phyloP scores from a whole-genome alignment of 2,797 vertebrate genomes.

The Rallus crepitans region DNA sequence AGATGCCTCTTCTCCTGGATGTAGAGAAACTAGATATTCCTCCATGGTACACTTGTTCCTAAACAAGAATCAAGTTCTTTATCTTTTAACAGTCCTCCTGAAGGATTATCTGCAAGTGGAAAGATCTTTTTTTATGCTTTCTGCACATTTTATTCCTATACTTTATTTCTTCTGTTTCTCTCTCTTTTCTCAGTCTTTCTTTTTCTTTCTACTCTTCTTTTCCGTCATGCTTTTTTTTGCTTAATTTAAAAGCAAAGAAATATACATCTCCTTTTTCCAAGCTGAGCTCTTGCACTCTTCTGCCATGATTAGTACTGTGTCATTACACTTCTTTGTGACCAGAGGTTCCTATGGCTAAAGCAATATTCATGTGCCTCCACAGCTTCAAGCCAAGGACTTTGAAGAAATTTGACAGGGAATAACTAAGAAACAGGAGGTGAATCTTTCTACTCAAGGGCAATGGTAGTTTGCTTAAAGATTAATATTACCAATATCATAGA shows the following conservation, averaged over 20 bases:
- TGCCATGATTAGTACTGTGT: not conserved
- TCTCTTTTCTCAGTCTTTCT: not conserved
- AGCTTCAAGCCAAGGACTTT: constrained; percentile 35
- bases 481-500: not conserved
- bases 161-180: not conserved
- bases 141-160: not conserved
- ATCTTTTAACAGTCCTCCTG: not conserved
- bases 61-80: not conserved
- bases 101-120: not conserved
- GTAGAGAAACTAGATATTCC: not conserved
- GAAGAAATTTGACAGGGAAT: not conserved
- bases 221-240: not conserved
- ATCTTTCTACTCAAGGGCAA: not conserved
- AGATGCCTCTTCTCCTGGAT: not conserved
- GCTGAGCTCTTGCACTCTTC: not conserved
- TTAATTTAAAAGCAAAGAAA: constrained; percentile 6
- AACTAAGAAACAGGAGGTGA: not conserved
- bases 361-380: not conserved
- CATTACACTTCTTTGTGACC: not conserved
- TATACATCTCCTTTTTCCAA: not conserved
- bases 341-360: not conserved
- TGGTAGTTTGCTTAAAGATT: not conserved
- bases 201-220: not conserved
- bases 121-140: not conserved
- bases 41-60: not conserved